phyloP scores from a whole-genome alignment of 2,888 invertebrate genomes.

The Lissonota sp. region DNA sequence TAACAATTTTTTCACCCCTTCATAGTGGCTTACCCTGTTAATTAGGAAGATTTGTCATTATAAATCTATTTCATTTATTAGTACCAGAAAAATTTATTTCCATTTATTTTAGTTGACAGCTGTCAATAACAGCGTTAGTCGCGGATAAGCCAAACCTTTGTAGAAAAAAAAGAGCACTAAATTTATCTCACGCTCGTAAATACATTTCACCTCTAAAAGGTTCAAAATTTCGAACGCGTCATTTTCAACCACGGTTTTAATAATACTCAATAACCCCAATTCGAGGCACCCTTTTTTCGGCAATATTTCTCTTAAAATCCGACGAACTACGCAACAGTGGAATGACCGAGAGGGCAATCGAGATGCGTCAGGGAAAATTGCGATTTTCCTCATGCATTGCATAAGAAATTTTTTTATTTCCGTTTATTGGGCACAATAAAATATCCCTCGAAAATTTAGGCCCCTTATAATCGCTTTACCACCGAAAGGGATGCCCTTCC shows the following conservation, averaged over 20 bases:
- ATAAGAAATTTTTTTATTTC: slow-evolving; percentile 24
- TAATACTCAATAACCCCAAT: not conserved
- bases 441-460: slow-evolving; percentile 25
- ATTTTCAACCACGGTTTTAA: too few species aligned
- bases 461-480: slow-evolving; percentile 62
- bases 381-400: slow-evolving; percentile 42
- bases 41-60: not conserved
- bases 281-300: not conserved
- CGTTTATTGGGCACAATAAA: slow-evolving; percentile 51
- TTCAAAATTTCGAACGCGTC: not conserved
- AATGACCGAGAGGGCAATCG: slow-evolving; percentile 11
- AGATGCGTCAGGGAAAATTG: slow-evolving; percentile 36
- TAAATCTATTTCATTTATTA: not conserved
- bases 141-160: too few species aligned
- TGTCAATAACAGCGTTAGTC: too few species aligned
- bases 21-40: too few species aligned
- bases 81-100: too few species aligned
- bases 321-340: slow-evolving; percentile 24
- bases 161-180: not conserved
- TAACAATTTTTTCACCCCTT: not conserved
- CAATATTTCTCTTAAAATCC: not conserved
- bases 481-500: slow-evolving; percentile 56
- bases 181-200: not conserved
- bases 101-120: too few species aligned
- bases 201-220: not conserved